Evolutionary conservation across 2,888 invertebrate genomes (phyloP).

Genomic region (Brachylomia viminalis): DNA sequence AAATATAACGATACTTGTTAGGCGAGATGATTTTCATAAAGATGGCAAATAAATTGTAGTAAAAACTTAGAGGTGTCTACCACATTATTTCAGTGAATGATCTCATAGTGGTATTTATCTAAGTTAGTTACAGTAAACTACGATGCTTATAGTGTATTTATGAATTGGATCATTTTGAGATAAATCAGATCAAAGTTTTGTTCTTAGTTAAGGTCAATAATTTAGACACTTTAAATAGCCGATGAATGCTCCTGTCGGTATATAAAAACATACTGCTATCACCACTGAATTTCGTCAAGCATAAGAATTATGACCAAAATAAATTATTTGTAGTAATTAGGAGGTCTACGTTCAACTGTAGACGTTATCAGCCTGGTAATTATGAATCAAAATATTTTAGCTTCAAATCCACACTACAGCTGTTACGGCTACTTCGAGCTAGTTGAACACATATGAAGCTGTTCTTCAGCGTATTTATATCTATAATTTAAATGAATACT

Average conservation of each 20-base stretch:
- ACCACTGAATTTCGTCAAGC: background rate
- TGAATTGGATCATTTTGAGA: background rate
- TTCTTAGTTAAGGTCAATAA: background rate
- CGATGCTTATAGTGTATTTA: background rate
- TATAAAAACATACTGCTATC: background rate
- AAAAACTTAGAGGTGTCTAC: conserved; percentile 3
- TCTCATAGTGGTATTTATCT: background rate
- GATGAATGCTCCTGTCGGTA: background rate
- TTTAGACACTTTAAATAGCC: background rate
- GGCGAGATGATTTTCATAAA: conserved; percentile 9
- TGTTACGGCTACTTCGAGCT: background rate
- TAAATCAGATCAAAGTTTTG: background rate
- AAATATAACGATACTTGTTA: background rate
- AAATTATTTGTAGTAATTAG: background rate
- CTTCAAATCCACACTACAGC: background rate
- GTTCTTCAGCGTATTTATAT: background rate
- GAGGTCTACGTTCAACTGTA: background rate
- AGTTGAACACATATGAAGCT: background rate
- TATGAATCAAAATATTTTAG: background rate
- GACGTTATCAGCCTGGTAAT: background rate
- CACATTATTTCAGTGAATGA: conserved; percentile 5
- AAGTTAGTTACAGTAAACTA: conserved; percentile 12
- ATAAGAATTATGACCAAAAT: background rate
- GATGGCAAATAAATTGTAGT: background rate
- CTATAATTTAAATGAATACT: background rate